phyloP scores from a whole-genome alignment of 2,888 invertebrate genomes.

The Marronus borbonicus region DNA sequence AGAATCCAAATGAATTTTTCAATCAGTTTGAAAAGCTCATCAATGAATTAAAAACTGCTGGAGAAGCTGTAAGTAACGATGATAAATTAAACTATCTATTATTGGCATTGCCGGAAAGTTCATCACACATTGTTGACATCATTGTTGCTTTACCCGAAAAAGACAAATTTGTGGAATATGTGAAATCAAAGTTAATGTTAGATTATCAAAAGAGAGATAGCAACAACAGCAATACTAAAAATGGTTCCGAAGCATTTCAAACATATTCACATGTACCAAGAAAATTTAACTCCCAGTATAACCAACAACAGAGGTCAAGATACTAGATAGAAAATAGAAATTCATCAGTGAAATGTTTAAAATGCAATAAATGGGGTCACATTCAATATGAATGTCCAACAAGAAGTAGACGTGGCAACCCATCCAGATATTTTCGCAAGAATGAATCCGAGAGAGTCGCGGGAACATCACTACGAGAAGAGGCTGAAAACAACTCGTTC shows the following conservation, averaged over 20 bases:
- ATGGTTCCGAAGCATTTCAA: not conserved
- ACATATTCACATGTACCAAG: not conserved
- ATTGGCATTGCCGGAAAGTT: slow-evolving; percentile 49
- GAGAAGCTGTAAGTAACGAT: slow-evolving; percentile 37
- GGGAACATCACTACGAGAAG: not conserved
- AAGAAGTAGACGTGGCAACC: not conserved
- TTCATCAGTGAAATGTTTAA: too few relatives aligned
- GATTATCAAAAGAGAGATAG: slow-evolving; percentile 51
- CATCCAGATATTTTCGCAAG: not conserved
- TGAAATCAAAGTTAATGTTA: slow-evolving; percentile 53
- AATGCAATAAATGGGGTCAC: too few relatives aligned
- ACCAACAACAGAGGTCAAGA: too few relatives aligned
- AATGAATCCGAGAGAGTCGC: slow-evolving; percentile 1
- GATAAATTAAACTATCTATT: slow-evolving; percentile 55
- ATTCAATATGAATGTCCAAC: not conserved
- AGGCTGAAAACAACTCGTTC: not conserved
- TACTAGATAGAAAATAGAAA: too few relatives aligned
- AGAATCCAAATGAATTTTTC: slow-evolving; percentile 52
- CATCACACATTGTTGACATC: slow-evolving; percentile 43
- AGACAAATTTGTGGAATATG: slow-evolving; percentile 53
- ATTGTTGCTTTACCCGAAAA: slow-evolving; percentile 53
- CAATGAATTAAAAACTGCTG: slow-evolving; percentile 14
- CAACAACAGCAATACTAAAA: not conserved
- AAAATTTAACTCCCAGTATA: too few relatives aligned
- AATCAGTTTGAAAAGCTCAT: slow-evolving; percentile 52